Evolutionary conservation across 2,113 vertebrate genomes (phyloP), one percentile per base, ranked within the genome.

Genomic region (Brienomyrus longianalis): DNA sequence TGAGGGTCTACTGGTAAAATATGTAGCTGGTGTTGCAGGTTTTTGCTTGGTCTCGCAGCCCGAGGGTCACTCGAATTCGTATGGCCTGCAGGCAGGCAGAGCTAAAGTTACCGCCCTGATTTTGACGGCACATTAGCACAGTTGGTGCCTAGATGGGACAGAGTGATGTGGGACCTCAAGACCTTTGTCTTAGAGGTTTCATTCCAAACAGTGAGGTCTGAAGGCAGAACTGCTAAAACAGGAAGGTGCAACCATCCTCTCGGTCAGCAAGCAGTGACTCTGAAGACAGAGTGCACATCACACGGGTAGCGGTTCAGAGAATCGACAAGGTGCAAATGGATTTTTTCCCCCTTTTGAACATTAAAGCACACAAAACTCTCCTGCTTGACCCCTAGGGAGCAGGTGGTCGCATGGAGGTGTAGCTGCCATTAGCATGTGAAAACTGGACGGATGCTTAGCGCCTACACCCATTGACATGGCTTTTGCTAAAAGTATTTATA

Each of bases 181-280:
- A 62, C 86, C 51, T 62, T 62, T 5, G 4, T 62, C 19, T 52
- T 52, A 21, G 13, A 86, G 13, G 19, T 35, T 2, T 62, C 56
- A n/a, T 21, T 62, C 9, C 8, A 7, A 3, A 62, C 39, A 23
- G 35, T 88, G 86, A 17, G 54, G 86, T 62, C 35, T 62, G 86
- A 89, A 35, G 21, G 35, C 74, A 31, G n/a, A 80, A 9, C 77
- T 59, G 88, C 74, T 89, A 56, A 83, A 89, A 89, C 39, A 31
- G 52, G 31, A 56, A 21, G 47, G 8, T 19, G 45, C 50, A 88
- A 51, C 23, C 19, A 59, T n/a, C 21, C 39, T 59, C 19, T 9
- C 35, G 39, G 48, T 52, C 35, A 39, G 19, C 31, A 31, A 43
- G 87, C 59, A 17, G n/a, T n/a, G 45, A 48, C 23, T 52, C 27